phyloP scores from a whole-genome alignment of 2,888 invertebrate species.

The Torymus auratus region DNA sequence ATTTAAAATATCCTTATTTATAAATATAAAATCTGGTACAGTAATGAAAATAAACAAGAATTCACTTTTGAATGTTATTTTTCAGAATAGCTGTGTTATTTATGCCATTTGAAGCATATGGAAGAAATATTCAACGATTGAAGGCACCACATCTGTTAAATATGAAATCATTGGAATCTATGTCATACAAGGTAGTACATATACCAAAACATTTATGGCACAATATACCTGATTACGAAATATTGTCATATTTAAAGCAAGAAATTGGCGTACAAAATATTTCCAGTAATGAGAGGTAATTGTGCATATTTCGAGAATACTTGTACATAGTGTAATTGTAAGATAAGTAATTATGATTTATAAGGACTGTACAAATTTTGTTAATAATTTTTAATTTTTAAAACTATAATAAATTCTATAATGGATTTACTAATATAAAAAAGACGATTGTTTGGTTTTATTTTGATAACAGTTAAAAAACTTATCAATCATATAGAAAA shows the following conservation, averaged over 20 bases:
- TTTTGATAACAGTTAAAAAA: no score
- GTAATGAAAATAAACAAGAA: neutral
- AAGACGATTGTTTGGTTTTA: no score
- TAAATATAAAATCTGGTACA: slow-evolving; percentile 19
- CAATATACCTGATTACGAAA: slow-evolving; percentile 29
- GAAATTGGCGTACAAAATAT: neutral
- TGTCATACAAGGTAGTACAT: slow-evolving; percentile 48
- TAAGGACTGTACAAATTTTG: no score
- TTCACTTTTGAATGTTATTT: slow-evolving; percentile 8
- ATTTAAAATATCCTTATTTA: slow-evolving; percentile 3
- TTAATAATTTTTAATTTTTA: no score
- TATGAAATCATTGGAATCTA: slow-evolving; percentile 42
- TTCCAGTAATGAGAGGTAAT: neutral
- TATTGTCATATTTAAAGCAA: slow-evolving; percentile 27
- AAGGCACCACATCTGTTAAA: neutral
- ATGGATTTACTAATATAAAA: no score
- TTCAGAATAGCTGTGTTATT: slow-evolving; percentile 44
- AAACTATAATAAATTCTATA: no score
- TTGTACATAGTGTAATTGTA: no score
- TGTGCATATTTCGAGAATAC: no score
- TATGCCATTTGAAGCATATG: slow-evolving; percentile 3
- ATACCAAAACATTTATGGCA: slow-evolving; percentile 23
- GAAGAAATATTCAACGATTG: slow-evolving; percentile 26
- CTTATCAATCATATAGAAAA: no score
- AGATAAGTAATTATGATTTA: no score